Base-by-base conservation (phyloP, 2,113 vertebrate genomes). In the Dendropsophus ebraccatus region DNA sequence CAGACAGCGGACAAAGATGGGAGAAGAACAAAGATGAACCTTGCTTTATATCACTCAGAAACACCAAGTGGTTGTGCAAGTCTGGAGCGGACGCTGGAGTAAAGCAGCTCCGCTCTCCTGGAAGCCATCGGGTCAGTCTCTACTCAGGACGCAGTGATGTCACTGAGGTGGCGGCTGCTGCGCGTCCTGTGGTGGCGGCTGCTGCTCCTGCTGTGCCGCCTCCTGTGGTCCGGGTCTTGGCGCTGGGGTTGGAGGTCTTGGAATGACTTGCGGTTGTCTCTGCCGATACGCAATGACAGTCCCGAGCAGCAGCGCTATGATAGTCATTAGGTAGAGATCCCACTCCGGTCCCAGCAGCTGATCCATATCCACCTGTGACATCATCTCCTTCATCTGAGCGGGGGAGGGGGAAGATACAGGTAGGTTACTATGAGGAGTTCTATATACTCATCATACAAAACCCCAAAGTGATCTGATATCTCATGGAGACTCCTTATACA, bases 251-350 rank as follows among this genome's bases (percentile, higher is more conserved):
- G 88, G 65, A 88, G 94, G 87, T 45, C 92, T 58, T 77, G 87
- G 91, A 81, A 96, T 88, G 60, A 95, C 97, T 69, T 97, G 98
- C 85, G 98, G 97, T 23, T 99, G 98, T 80, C 97, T 94, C 89
- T 99, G 98, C 65, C 97, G 93, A 90, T 99, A 99, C 62, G 98
- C 98, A 74, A 99, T 98, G 75, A 99, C 95, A 16, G 98, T 99
- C 85, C 98, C 97, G 84, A 99, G 87, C 10, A 99, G 94, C 90
- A 99, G 91, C 0, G 98, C 97, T 17, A 99, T 97, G 91, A 99
- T 95, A 0, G 97, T 99, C 97, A 99, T 99, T 92, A 99, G 96
- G 93, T 99, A 99, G 88, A 99, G 96, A 92, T 99, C 98, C 98
- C 98, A 99, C 91, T 99, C 98, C 0, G 98, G 97, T 58, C 98